These are phyloP conservation scores for Enteromius viviparus DNA, from an alignment of 2,797 vertebrate species.

Conservation along the genomic window DNA sequence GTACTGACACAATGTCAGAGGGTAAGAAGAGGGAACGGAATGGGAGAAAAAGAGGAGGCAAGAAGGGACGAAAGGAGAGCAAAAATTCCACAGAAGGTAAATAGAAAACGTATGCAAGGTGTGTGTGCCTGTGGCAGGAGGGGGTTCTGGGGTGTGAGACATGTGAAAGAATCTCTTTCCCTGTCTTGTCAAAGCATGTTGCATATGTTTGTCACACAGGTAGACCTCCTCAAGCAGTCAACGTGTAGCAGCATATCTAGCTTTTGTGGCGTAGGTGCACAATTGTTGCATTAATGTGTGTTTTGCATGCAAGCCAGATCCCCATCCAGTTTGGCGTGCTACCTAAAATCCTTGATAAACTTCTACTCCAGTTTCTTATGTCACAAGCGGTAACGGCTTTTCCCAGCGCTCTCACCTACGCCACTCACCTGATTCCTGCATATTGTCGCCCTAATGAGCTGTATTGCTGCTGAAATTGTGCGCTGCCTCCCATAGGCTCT, in stretches of 20 bases:
- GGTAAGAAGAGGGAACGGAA: conserved; percentile 75
- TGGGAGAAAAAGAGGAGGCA: conserved; percentile 74
- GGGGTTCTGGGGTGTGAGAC: conserved; percentile 28
- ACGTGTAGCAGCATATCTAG: conserved; percentile 70
- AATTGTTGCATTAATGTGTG: conserved; percentile 58
- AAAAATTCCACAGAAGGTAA: conserved; percentile 73
- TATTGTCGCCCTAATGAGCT: conserved; percentile 35
- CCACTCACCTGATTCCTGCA: conserved; percentile 29
- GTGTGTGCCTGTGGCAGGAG: conserved; percentile 30
- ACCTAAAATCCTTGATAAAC: conserved; percentile 5
- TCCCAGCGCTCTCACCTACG: not conserved
- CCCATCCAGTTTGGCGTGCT: conserved; percentile 19
- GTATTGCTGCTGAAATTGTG: conserved; percentile 18
- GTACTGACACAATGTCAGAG: conserved; percentile 77
- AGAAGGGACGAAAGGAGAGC: conserved; percentile 73
- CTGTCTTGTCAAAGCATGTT: conserved; percentile 75
- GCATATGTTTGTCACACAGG: conserved; percentile 71
- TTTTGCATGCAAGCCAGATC: conserved; percentile 51
- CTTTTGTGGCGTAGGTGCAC: conserved; percentile 57
- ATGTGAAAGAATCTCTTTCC: conserved; percentile 61
- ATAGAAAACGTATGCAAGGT: conserved; percentile 58
- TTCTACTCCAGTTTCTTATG: conserved; percentile 5
- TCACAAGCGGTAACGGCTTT: not conserved
- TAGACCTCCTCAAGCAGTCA: conserved; percentile 64
- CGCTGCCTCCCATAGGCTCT: not conserved